phyloP scores from a whole-genome alignment of 92 coral and sea anemone genomes.

The Siderastrea radians region DNA sequence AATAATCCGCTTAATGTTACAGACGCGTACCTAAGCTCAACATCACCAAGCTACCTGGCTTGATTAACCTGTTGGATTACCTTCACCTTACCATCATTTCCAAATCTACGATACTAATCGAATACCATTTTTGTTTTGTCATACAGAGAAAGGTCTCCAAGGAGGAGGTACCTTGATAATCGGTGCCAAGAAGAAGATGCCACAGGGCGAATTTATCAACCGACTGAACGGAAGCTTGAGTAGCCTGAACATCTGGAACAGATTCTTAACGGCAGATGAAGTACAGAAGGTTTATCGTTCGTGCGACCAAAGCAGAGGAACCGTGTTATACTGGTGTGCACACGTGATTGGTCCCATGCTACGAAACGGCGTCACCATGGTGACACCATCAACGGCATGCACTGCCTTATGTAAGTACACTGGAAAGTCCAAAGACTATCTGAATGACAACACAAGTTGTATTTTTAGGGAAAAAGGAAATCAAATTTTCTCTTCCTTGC shows the following conservation, averaged over 20 bases:
- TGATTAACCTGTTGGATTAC: too few species aligned
- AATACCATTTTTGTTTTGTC: neutral
- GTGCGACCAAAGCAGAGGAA: constrained; percentile 52
- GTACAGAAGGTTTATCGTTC: constrained; percentile 42
- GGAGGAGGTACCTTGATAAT: constrained; percentile 68
- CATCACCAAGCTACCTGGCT: too few species aligned
- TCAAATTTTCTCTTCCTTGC: neutral
- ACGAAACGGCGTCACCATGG: constrained; percentile 4
- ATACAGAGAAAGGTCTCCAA: neutral
- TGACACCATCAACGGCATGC: constrained; percentile 58
- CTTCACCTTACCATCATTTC: too few species aligned
- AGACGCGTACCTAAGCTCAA: too few species aligned
- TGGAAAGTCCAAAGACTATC: too few species aligned
- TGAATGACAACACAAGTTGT: too few species aligned
- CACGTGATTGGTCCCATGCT: constrained; percentile 6
- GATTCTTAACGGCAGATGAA: constrained; percentile 23
- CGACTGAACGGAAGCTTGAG: constrained; percentile 56
- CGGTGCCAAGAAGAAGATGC: constrained; percentile 21
- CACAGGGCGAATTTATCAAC: neutral
- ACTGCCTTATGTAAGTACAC: constrained; percentile 16
- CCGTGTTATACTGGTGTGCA: constrained; percentile 55
- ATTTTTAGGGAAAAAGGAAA: too few species aligned
- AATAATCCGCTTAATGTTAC: too few species aligned
- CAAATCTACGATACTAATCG: too few species aligned
- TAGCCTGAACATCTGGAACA: constrained; percentile 59